phyloP scores from a whole-genome alignment of 92 coral and sea anemone species.

The Metridium senile region DNA sequence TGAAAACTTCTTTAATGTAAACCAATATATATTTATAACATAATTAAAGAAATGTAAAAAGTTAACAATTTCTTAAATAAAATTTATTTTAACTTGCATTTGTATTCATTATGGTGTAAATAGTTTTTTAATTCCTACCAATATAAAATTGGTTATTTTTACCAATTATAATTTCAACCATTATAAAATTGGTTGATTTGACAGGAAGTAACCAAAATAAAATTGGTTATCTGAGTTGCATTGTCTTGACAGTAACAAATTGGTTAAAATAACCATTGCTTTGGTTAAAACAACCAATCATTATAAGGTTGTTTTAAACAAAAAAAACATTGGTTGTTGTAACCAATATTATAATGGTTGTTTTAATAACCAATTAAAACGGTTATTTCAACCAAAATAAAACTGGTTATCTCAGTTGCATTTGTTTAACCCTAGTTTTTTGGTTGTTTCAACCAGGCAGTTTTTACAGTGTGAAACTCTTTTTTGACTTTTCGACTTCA shows the following conservation, averaged over 20 bases:
- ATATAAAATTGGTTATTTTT: not conserved
- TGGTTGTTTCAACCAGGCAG: conserved; percentile 12
- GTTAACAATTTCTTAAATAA: too few relatives aligned
- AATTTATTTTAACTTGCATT: not conserved
- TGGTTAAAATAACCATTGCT: not conserved
- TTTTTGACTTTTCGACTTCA: not conserved
- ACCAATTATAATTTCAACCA: not conserved
- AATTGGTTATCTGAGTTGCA: not conserved
- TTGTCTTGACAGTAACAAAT: not conserved
- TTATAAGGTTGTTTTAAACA: not conserved
- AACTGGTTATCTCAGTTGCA: conserved; percentile 17
- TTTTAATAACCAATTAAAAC: conserved; percentile 2
- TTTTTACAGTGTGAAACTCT: not conserved
- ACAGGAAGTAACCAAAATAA: not conserved
- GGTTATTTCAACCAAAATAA: conserved; percentile 1
- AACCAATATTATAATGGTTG: conserved; percentile 1
- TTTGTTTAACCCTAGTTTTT: not conserved
- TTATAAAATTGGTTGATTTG: not conserved
- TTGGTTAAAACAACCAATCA: not conserved
- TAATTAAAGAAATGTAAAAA: too few relatives aligned
- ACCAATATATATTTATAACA: too few relatives aligned
- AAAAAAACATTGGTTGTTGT: not conserved
- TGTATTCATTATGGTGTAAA: not conserved
- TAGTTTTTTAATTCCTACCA: too few relatives aligned
- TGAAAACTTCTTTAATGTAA: too few relatives aligned